These are phyloP conservation scores for Synaphobranchus kaupii DNA, from an alignment of 2,797 vertebrate species.

Conservation along the genomic window DNA sequence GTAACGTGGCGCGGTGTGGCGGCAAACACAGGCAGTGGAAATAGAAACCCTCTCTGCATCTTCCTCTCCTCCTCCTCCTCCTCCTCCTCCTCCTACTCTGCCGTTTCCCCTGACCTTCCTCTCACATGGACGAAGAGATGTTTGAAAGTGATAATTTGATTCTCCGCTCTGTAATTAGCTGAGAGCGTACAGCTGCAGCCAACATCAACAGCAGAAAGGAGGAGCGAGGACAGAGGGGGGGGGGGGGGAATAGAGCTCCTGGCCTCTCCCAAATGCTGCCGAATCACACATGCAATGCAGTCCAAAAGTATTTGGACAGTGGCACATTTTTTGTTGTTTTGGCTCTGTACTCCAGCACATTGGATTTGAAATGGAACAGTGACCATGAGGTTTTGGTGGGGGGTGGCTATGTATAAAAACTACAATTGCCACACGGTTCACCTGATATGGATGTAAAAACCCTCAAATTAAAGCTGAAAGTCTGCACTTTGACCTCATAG, in stretches of 20 bases:
- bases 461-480: no score
- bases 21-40: neutral
- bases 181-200: neutral
- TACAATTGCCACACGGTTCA: no score
- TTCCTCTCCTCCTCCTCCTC: neutral
- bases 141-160: conserved; percentile 46
- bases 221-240: neutral
- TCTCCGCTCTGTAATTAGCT: conserved; percentile 36
- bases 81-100: neutral
- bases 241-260: neutral
- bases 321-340: no score
- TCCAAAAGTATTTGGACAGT: no score
- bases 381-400: no score
- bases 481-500: no score
- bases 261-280: neutral
- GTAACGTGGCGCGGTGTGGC: neutral
- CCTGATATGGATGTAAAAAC: no score
- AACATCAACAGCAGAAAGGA: conserved; percentile 20
- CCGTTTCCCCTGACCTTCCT: neutral
- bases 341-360: no score
- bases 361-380: no score
- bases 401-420: no score
- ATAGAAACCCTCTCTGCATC: neutral
- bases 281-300: neutral
- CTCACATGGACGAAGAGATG: conserved; percentile 20